Evolutionary conservation across 2,797 vertebrate species (phyloP).

Genomic region (Parauchenoglanis ngamensis): DNA sequence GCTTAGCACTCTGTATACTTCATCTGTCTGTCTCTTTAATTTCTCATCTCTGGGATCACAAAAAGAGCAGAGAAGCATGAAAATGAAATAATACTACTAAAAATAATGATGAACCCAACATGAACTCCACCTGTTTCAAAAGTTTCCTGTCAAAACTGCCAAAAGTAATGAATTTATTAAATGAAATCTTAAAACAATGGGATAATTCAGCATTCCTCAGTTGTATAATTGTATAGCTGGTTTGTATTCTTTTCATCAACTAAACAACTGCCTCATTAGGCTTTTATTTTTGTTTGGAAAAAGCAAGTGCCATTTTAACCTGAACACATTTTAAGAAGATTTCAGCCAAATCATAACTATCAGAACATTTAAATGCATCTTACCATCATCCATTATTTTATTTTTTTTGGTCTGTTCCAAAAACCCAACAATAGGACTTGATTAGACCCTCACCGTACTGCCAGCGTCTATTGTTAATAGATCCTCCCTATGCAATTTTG

Average conservation of each 20-base stretch:
- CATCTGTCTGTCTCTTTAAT: slow-evolving; percentile 4
- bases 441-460: slow-evolving; percentile 52
- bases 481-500: slow-evolving; percentile 57
- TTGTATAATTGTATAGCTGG: slow-evolving; percentile 17
- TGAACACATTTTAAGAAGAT: background rate
- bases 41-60: background rate
- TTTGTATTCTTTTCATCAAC: background rate
- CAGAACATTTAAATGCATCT: slow-evolving; percentile 45
- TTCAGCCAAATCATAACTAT: slow-evolving; percentile 17
- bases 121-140: background rate
- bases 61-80: background rate
- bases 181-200: background rate
- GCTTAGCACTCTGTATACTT: slow-evolving; percentile 64
- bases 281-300: too few species aligned
- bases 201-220: background rate
- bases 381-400: slow-evolving; percentile 12
- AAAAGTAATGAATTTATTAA: background rate
- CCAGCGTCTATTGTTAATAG: slow-evolving; percentile 56
- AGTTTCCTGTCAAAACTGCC: background rate
- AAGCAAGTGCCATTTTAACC: background rate
- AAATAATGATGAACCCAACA: background rate
- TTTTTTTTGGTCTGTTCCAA: slow-evolving; percentile 12
- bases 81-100: background rate
- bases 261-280: background rate
- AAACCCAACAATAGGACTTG: slow-evolving; percentile 54